Percentiles rank a stretch among this genome's conserved stretches.
Evolutionary conservation across 1,140 invertebrate genomes (phyloP).

Genomic region (Eriosoma lanigerum): DNA sequence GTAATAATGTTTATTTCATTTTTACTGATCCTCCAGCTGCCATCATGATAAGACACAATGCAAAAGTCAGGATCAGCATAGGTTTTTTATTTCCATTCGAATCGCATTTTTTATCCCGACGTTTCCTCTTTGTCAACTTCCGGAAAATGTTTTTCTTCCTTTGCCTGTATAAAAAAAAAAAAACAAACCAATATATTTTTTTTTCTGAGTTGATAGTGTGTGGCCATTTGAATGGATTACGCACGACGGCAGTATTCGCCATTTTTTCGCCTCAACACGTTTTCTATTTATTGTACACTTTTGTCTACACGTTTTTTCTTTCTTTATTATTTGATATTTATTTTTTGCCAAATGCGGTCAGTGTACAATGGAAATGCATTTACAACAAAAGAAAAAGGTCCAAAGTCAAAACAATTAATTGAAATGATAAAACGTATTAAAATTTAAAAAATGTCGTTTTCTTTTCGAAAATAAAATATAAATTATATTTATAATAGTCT

Average conservation of each 20-base stretch:
- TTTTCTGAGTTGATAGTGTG: constrained; percentile 6
- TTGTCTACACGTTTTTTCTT: constrained; percentile 15
- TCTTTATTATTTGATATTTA: constrained; percentile 15
- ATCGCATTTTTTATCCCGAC: constrained; percentile 23
- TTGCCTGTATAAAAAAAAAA: neutral
- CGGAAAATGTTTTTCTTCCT: constrained; percentile 5
- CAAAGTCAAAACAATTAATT: neutral
- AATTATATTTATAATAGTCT: too few relatives aligned
- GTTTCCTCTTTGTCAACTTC: constrained; percentile 32
- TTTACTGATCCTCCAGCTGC: neutral
- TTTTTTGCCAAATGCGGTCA: neutral
- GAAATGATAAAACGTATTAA: neutral
- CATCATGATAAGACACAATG: constrained; percentile 21
- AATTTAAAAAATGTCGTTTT: neutral
- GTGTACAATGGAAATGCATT: neutral
- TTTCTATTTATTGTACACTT: constrained; percentile 23
- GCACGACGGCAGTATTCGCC: neutral
- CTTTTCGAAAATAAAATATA: too few relatives aligned
- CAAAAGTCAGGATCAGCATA: constrained; percentile 34
- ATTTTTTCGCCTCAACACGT: constrained; percentile 2
- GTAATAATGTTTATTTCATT: constrained; percentile 3
- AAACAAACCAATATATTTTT: constrained; percentile 30
- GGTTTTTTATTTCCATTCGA: constrained; percentile 27
- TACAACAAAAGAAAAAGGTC: neutral
- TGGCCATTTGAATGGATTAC: constrained; percentile 36